These are phyloP conservation scores for Paraplagusia blochii DNA, from an alignment of 2,113 vertebrate genomes.

Conservation along the genomic window DNA sequence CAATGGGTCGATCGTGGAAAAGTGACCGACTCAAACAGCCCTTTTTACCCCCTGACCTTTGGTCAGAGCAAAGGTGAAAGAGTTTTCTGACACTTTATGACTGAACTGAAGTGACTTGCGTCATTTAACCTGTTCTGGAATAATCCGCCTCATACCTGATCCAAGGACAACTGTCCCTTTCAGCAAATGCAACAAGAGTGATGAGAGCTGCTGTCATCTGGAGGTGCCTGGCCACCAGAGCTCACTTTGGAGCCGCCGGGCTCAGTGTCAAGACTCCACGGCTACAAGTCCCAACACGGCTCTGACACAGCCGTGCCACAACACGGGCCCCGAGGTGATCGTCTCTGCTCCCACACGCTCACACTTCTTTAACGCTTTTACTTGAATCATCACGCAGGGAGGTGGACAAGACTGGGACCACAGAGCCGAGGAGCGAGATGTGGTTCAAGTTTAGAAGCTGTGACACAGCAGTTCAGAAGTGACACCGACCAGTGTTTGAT, in stretches of 20 bases:
- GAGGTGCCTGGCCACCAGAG: conserved; percentile 60
- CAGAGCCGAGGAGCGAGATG: background rate
- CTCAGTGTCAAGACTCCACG: conserved; percentile 51
- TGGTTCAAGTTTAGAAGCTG: conserved; percentile 6
- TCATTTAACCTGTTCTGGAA: background rate
- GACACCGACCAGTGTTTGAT: too few relatives aligned
- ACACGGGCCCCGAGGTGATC: conserved; percentile 54
- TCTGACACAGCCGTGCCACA: conserved; percentile 47
- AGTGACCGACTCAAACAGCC: too few relatives aligned
- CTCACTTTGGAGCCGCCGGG: conserved; percentile 34
- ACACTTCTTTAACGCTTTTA: conserved; percentile 29
- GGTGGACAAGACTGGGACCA: conserved; percentile 16
- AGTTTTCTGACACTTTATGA: background rate
- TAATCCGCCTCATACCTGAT: background rate
- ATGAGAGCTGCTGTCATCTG: conserved; percentile 69
- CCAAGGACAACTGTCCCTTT: background rate
- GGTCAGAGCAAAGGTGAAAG: too few relatives aligned
- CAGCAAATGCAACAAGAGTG: conserved; percentile 5
- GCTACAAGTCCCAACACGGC: conserved; percentile 68
- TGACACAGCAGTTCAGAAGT: background rate
- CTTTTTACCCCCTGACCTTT: too few relatives aligned
- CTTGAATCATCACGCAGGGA: conserved; percentile 35
- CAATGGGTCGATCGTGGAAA: too few relatives aligned
- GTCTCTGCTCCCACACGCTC: conserved; percentile 47
- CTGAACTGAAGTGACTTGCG: background rate